phyloP scores from a whole-genome alignment of 2,888 invertebrate genomes.

The Brassicogethes aeneus region DNA sequence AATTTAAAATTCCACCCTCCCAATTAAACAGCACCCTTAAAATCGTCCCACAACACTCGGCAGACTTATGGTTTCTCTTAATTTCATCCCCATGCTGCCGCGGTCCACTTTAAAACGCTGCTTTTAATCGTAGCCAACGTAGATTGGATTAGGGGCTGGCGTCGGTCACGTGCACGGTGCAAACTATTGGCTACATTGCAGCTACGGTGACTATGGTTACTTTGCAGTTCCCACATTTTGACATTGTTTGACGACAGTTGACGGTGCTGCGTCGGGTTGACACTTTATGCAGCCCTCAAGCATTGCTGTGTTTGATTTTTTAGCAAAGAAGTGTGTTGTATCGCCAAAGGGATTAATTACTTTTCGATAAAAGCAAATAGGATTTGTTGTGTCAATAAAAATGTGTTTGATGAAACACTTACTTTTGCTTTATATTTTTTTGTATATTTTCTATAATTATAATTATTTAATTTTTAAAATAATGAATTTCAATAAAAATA shows the following conservation, averaged over 20 bases:
- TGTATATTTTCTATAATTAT: too few species aligned
- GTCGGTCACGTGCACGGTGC: constrained; percentile 7
- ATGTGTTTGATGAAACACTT: too few species aligned
- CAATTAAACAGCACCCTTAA: background rate
- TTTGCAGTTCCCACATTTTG: background rate
- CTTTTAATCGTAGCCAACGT: constrained; percentile 12
- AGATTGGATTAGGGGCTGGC: constrained; percentile 10
- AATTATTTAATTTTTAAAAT: too few species aligned
- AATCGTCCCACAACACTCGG: background rate
- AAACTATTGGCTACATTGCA: background rate
- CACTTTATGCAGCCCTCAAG: too few species aligned
- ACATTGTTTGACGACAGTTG: background rate
- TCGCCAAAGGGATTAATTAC: too few species aligned
- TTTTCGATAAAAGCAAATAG: too few species aligned
- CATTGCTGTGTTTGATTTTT: too few species aligned
- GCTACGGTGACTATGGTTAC: background rate
- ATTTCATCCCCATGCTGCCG: background rate
- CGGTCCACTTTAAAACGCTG: background rate
- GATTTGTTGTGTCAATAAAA: too few species aligned
- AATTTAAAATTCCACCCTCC: background rate
- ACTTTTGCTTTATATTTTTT: too few species aligned
- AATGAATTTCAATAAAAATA: too few species aligned
- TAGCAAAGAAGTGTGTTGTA: too few species aligned
- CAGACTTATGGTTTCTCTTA: background rate
- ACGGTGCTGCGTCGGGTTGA: too few species aligned